Conservation (phyloP, 2,888 invertebrate genomes). For the Muscina levida region DNA sequence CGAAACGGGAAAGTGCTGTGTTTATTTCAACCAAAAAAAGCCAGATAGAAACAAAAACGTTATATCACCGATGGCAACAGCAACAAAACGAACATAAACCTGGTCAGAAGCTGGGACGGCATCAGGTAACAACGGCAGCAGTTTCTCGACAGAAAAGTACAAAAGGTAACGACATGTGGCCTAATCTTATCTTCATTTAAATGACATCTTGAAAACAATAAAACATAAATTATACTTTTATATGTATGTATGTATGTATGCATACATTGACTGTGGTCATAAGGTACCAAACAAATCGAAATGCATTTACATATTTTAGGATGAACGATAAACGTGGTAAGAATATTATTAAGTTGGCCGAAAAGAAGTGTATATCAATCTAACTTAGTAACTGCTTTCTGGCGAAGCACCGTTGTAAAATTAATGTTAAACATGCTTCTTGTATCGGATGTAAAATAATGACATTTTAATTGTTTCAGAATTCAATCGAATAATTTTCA, state of each 20-base stretch:
- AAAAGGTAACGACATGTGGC: constrained; percentile 67
- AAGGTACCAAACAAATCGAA: background rate
- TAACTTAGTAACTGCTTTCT: no score
- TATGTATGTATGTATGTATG: constrained; percentile 9
- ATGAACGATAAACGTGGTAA: no score
- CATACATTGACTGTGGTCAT: background rate
- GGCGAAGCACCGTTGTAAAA: no score
- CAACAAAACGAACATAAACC: constrained; percentile 32
- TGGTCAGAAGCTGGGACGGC: constrained; percentile 14
- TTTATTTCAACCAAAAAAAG: constrained; percentile 21
- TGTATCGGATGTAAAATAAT: no score
- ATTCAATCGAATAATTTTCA: no score
- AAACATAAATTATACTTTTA: constrained; percentile 72
- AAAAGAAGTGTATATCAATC: no score
- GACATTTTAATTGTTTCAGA: no score
- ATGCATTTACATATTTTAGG: background rate
- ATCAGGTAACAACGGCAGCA: constrained; percentile 42
- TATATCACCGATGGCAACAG: constrained; percentile 10
- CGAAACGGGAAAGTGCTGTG: constrained; percentile 46
- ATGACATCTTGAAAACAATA: constrained; percentile 73
- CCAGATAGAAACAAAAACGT: constrained; percentile 41
- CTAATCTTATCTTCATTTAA: constrained; percentile 73
- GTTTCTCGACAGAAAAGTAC: constrained; percentile 57
- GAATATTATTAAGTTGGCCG: no score
- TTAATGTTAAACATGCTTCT: no score